These are phyloP conservation scores for Trigoniulus corallinus DNA, from an alignment of 1,140 invertebrate species.

Conservation along the genomic window DNA sequence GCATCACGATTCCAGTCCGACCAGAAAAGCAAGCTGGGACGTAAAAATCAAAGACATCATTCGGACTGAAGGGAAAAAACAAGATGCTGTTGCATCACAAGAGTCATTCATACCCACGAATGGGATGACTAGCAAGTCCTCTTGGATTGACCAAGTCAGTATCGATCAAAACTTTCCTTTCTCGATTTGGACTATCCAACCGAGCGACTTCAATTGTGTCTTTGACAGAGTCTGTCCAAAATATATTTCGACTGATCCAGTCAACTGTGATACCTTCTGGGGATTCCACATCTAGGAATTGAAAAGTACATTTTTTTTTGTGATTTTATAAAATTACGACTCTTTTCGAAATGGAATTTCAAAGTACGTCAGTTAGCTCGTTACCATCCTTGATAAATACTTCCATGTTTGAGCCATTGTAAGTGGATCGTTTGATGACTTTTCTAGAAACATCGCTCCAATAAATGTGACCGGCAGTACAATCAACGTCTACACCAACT, in stretches of 20 bases:
- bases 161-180: conserved; percentile 49
- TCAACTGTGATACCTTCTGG: conserved; percentile 89
- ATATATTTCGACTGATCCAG: conserved; percentile 77
- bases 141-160: conserved; percentile 72
- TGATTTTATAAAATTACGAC: background rate
- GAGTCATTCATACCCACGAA: conserved; percentile 45
- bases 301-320: conserved; percentile 15
- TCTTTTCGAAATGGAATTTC: too few relatives aligned
- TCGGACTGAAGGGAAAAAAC: too few relatives aligned
- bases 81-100: background rate
- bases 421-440: conserved; percentile 48
- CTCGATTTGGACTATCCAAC: conserved; percentile 46
- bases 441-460: conserved; percentile 73
- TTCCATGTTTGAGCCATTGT: conserved; percentile 51
- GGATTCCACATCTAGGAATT: conserved; percentile 50
- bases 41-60: conserved; percentile 6
- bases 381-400: conserved; percentile 42
- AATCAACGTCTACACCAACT: conserved; percentile 68
- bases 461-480: conserved; percentile 60
- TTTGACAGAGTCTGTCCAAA: conserved; percentile 87
- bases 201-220: conserved; percentile 79
- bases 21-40: conserved; percentile 80
- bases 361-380: background rate
- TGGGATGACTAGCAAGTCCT: conserved; percentile 85
- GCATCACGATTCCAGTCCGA: conserved; percentile 84